These are phyloP conservation scores for Sitophilus oryzae DNA, from an alignment of 1,140 invertebrate species.

Conservation along the genomic window DNA sequence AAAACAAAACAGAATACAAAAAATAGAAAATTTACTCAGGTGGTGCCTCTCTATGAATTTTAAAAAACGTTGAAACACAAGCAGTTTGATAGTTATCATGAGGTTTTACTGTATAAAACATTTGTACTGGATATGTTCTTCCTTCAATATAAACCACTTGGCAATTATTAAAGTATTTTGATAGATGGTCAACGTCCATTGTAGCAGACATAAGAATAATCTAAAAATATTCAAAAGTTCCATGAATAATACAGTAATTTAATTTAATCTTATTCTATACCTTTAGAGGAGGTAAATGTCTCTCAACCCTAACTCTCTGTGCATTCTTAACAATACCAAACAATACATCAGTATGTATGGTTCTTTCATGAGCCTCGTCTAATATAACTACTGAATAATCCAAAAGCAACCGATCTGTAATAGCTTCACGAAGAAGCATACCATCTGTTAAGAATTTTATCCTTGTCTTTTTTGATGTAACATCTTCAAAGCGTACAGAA, in stretches of 20 bases:
- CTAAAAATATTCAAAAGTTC: constrained; percentile 41
- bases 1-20: constrained; percentile 12
- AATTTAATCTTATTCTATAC: constrained; percentile 40
- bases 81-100: constrained; percentile 82
- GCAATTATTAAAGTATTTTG: constrained; percentile 81
- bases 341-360: constrained; percentile 90
- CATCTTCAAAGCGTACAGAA: constrained; percentile 88
- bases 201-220: constrained; percentile 91
- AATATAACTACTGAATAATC: constrained; percentile 84
- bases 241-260: background rate
- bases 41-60: constrained; percentile 81
- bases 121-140: constrained; percentile 75
- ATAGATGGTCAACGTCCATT: constrained; percentile 91
- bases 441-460: constrained; percentile 92
- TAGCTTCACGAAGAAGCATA: constrained; percentile 86
- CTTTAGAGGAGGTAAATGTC: constrained; percentile 59
- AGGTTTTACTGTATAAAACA: constrained; percentile 67
- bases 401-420: constrained; percentile 62
- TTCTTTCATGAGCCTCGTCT: constrained; percentile 97
- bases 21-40: constrained; percentile 57
- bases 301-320: constrained; percentile 62
- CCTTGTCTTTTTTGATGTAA: constrained; percentile 66
- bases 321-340: constrained; percentile 77
- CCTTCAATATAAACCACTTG: constrained; percentile 87
- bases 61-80: constrained; percentile 80